Conservation (phyloP, 2,888 invertebrate species). For the Rhaphigaster nebulosa region DNA sequence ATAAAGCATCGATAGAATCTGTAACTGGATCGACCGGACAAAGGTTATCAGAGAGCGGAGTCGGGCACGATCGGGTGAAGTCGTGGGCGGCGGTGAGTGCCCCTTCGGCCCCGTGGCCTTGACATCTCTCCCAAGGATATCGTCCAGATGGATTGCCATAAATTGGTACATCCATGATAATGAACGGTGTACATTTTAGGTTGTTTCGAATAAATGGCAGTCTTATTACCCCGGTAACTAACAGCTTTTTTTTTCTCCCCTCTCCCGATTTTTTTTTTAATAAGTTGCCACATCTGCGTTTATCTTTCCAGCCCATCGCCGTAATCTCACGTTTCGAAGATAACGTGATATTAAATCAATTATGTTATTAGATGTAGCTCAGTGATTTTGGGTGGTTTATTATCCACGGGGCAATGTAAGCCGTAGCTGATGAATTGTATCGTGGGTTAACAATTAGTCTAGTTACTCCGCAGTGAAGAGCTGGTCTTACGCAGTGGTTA, state of each 20-base stretch:
- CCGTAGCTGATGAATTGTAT: not conserved
- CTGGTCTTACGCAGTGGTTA: not conserved
- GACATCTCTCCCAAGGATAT: slow-evolving; percentile 45
- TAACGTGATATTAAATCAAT: slow-evolving; percentile 30
- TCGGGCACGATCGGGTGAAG: not conserved
- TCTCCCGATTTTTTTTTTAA: no score
- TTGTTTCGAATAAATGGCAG: slow-evolving; percentile 5
- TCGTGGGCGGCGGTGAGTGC: slow-evolving; percentile 2
- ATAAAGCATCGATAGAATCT: not conserved
- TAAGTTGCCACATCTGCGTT: slow-evolving; percentile 25
- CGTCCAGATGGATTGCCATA: slow-evolving; percentile 42
- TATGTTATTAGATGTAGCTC: slow-evolving; percentile 35
- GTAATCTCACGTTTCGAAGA: slow-evolving; percentile 18
- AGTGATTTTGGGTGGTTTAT: slow-evolving; percentile 19
- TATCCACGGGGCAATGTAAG: not conserved
- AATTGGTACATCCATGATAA: slow-evolving; percentile 38
- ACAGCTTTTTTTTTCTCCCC: not conserved
- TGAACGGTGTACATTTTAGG: not conserved
- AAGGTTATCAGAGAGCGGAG: slow-evolving; percentile 51
- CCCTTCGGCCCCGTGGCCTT: not conserved
- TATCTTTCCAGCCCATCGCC: not conserved
- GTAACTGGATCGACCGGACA: slow-evolving; percentile 11
- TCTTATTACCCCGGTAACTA: not conserved
- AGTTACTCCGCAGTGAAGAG: not conserved
- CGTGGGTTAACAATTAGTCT: not conserved